These are phyloP conservation scores for Nephotettix cincticeps DNA, from an alignment of 1,140 invertebrate species.

Conservation along the genomic window DNA sequence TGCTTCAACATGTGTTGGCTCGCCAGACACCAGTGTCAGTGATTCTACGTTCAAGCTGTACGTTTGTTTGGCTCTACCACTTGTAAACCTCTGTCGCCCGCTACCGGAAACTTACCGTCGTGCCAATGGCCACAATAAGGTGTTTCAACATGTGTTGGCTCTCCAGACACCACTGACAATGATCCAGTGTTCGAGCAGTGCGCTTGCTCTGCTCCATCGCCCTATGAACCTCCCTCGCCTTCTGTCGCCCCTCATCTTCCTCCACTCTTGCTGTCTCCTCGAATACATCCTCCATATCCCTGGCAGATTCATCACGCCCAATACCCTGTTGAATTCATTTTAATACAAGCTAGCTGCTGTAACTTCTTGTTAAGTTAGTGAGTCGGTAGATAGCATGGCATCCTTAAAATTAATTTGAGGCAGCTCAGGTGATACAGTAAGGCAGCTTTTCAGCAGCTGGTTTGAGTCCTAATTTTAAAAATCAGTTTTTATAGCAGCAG, in stretches of 20 bases:
- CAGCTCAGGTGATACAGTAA: no score
- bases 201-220: conserved; percentile 74
- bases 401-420: not conserved
- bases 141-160: conserved; percentile 79
- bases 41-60: conserved; percentile 68
- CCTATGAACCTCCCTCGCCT: conserved; percentile 60
- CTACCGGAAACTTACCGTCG: conserved; percentile 66
- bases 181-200: conserved; percentile 68
- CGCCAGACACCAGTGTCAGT: conserved; percentile 82
- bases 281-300: conserved; percentile 87
- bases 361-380: conserved; percentile 8
- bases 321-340: conserved; percentile 47
- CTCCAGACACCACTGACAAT: conserved; percentile 82
- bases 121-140: conserved; percentile 79
- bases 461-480: no score
- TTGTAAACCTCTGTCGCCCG: conserved; percentile 61
- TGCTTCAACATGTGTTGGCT: conserved; percentile 79
- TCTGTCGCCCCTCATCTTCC: conserved; percentile 59
- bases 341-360: not conserved
- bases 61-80: conserved; percentile 71
- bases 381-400: not conserved
- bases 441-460: no score
- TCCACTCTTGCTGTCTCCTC: conserved; percentile 67
- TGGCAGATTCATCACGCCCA: conserved; percentile 66
- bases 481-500: no score